These are phyloP conservation scores for Caenorhabditis brenneri DNA, from an alignment of 1,140 invertebrate species.

Conservation along the genomic window DNA sequence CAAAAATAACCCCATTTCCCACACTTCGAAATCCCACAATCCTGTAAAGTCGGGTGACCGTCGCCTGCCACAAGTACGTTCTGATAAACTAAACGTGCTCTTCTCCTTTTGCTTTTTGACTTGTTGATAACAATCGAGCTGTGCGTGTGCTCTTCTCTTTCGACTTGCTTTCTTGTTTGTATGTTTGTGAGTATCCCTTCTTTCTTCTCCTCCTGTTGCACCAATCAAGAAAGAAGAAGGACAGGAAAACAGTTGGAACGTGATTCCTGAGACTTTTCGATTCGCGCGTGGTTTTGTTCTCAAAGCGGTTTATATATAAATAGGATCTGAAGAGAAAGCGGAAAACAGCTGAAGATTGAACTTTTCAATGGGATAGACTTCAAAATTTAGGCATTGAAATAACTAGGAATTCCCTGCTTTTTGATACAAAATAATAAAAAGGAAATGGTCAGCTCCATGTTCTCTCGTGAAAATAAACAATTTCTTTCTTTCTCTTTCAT, in stretches of 20 bases:
- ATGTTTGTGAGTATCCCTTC: not conserved
- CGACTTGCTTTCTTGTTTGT: not conserved
- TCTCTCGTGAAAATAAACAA: too few relatives aligned
- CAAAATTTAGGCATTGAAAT: too few relatives aligned
- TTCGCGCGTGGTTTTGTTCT: not conserved
- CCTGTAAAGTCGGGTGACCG: not conserved
- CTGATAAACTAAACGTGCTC: not conserved
- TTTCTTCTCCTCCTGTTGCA: not conserved
- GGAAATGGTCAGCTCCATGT: too few relatives aligned
- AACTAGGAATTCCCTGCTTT: too few relatives aligned
- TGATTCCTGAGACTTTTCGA: slow-evolving; percentile 3
- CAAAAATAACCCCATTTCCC: too few relatives aligned
- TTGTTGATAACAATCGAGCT: slow-evolving; percentile 41
- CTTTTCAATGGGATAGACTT: too few relatives aligned
- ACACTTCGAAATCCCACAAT: not conserved
- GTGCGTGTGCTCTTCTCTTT: not conserved
- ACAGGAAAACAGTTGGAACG: not conserved
- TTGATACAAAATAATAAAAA: too few relatives aligned
- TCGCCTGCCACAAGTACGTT: not conserved
- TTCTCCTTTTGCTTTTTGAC: not conserved
- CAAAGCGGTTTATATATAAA: slow-evolving; percentile 4
- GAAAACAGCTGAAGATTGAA: not conserved
- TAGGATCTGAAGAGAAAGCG: not conserved
- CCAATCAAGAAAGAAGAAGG: not conserved
- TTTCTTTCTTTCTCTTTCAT: too few relatives aligned